Percentiles rank a stretch among this genome's conserved stretches.
Conservation (phyloP, 2,888 invertebrate genomes). For the Acronicta aceris region DNA sequence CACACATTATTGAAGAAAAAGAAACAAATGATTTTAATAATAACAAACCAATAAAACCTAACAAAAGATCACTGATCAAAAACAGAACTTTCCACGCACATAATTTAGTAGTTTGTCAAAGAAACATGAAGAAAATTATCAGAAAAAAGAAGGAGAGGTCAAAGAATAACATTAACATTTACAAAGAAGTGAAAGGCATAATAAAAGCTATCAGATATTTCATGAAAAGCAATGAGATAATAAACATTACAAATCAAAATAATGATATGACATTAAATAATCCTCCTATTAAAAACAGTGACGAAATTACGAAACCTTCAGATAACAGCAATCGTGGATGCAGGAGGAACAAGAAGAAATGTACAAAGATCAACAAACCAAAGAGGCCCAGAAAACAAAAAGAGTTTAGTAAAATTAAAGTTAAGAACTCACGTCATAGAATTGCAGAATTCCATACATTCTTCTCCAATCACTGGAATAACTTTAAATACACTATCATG, state of each 20-base stretch:
- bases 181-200: conserved; percentile 20
- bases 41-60: neutral
- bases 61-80: conserved; percentile 2
- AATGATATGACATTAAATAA: conserved; percentile 11
- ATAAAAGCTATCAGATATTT: conserved; percentile 17
- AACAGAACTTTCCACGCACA: conserved; percentile 2
- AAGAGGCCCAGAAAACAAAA: conserved; percentile 25
- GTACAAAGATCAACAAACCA: conserved; percentile 17
- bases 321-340: conserved; percentile 17
- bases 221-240: conserved; percentile 4
- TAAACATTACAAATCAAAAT: conserved; percentile 14
- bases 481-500: conserved; percentile 41
- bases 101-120: conserved; percentile 13
- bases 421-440: conserved; percentile 22
- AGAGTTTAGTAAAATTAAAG: conserved; percentile 15
- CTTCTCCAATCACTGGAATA: conserved; percentile 56
- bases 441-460: conserved; percentile 36
- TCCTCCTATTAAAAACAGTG: conserved; percentile 10
- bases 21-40: neutral
- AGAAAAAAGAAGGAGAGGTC: conserved; percentile 11
- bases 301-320: conserved; percentile 15
- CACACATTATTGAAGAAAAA: neutral
- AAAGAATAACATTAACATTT: conserved; percentile 21
- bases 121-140: conserved; percentile 21
- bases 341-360: conserved; percentile 26